Evolutionary conservation across 2,797 vertebrate genomes (phyloP).

Genomic region (Denticeps clupeoides): DNA sequence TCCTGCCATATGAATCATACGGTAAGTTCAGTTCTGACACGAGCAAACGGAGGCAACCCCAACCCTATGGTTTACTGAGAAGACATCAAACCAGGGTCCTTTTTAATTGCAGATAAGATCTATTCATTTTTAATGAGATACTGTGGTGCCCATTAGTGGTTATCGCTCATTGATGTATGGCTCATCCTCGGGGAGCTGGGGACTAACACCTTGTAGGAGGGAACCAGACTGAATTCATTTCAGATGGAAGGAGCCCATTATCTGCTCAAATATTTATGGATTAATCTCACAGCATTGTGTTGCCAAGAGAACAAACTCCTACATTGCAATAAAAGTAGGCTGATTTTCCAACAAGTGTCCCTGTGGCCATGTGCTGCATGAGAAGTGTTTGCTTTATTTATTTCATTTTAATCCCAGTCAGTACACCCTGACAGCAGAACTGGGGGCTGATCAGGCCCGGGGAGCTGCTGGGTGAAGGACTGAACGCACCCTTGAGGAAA

Average conservation of each 20-base stretch:
- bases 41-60: conserved; percentile 8
- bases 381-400: too few relatives aligned
- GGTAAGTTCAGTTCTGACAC: conserved; percentile 17
- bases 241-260: conserved; percentile 24
- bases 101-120: conserved; percentile 36
- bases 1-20: conserved; percentile 20
- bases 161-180: conserved; percentile 27
- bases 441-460: too few relatives aligned
- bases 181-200: conserved; percentile 18
- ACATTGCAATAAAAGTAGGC: conserved; percentile 29
- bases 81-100: conserved; percentile 31
- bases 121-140: conserved; percentile 37
- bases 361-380: too few relatives aligned
- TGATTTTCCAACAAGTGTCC: too few relatives aligned
- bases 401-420: too few relatives aligned
- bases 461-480: too few relatives aligned
- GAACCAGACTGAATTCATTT: conserved; percentile 23
- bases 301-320: conserved; percentile 47
- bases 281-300: conserved; percentile 41
- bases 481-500: too few relatives aligned
- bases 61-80: conserved; percentile 19
- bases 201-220: conserved; percentile 10
- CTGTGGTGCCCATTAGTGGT: conserved; percentile 28
- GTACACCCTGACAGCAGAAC: too few relatives aligned
- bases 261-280: conserved; percentile 25